phyloP scores from a whole-genome alignment of 1,140 invertebrate genomes.

The Brachystomella parvula region DNA sequence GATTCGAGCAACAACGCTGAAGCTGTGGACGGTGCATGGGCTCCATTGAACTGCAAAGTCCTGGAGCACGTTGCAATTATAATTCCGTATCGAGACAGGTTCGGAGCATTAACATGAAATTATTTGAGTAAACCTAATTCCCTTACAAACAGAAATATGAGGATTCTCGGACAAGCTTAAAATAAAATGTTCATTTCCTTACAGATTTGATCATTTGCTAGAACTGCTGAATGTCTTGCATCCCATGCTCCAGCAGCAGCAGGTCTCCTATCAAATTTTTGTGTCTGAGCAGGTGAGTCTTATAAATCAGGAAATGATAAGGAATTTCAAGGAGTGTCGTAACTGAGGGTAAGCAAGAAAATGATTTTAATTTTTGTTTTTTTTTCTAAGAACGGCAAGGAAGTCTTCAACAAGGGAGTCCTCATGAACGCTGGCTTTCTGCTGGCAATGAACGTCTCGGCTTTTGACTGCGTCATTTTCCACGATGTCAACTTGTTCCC shows the following conservation, averaged over 20 bases:
- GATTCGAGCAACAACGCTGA: no score
- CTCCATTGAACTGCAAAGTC: conserved; percentile 47
- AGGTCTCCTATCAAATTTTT: conserved; percentile 56
- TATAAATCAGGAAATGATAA: no score
- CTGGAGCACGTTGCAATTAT: conserved; percentile 52
- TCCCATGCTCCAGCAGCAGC: conserved; percentile 53
- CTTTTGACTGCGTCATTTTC: conserved; percentile 47
- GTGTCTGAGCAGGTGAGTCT: conserved; percentile 53
- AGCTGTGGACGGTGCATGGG: conserved; percentile 51
- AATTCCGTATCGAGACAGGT: conserved; percentile 53
- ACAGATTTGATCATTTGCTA: conserved; percentile 49
- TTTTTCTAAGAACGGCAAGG: conserved; percentile 41
- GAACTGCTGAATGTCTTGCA: conserved; percentile 51
- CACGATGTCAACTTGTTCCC: conserved; percentile 62
- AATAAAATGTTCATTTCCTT: background rate
- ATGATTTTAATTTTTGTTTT: background rate
- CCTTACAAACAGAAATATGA: no score
- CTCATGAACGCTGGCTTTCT: conserved; percentile 60
- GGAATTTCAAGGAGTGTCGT: conserved; percentile 8
- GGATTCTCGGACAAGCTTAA: no score
- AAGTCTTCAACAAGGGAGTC: conserved; percentile 58
- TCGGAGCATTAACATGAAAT: background rate
- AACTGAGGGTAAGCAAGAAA: no score
- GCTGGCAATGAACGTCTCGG: conserved; percentile 46
- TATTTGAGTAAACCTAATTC: no score